phyloP scores from a whole-genome alignment of 2,113 vertebrate species.

The Coptodon bakossiorum region DNA sequence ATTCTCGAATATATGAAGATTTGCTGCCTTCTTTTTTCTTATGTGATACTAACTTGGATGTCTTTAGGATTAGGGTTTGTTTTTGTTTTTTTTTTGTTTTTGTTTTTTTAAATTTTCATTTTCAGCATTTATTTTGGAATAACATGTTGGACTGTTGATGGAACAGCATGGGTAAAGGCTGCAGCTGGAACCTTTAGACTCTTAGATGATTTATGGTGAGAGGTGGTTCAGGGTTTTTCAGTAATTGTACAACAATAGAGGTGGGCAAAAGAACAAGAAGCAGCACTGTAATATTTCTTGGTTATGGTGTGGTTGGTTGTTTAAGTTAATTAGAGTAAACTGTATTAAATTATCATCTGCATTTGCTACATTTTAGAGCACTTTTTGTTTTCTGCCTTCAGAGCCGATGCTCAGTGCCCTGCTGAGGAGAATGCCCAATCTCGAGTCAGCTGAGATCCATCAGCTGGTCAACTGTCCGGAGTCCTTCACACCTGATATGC shows the following conservation, averaged over 20 bases:
- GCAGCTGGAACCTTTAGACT: neutral
- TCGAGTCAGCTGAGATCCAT: conserved; percentile 86
- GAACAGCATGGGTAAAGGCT: neutral
- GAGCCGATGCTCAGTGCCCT: conserved; percentile 87
- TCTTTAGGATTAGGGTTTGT: neutral
- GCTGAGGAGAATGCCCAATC: conserved; percentile 83
- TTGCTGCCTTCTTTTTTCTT: neutral
- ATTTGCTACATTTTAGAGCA: neutral
- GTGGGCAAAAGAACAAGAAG: neutral
- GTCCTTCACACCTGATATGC: conserved; percentile 93
- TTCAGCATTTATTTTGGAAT: neutral
- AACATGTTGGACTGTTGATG: neutral
- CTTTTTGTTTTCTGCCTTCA: conserved; percentile 25
- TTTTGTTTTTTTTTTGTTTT: neutral
- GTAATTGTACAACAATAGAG: neutral
- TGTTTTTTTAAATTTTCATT: rapidly evolving
- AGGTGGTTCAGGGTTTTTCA: neutral
- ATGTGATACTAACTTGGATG: neutral
- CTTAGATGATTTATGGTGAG: neutral
- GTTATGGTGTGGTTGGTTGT: neutral
- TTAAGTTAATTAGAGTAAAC: neutral
- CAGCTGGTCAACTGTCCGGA: conserved; percentile 95
- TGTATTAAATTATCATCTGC: neutral
- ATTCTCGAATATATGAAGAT: neutral
- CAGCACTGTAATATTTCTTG: neutral